These are phyloP conservation scores for Prolemur simus DNA, from an alignment of 2,113 vertebrate genomes.

Conservation along the genomic window DNA sequence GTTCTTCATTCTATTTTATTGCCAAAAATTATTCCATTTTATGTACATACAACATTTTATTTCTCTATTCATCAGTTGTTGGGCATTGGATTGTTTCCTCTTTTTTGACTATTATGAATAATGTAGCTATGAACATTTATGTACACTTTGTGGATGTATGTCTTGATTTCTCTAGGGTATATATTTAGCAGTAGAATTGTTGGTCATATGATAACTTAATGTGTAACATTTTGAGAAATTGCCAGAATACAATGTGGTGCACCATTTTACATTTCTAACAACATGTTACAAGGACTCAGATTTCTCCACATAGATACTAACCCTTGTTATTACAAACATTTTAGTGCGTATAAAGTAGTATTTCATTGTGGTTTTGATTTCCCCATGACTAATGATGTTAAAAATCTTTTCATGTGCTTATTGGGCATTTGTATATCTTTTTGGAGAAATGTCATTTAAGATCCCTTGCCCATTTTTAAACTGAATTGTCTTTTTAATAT, in stretches of 20 bases:
- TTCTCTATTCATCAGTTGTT: background rate
- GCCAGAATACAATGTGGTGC: background rate
- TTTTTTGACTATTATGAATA: background rate
- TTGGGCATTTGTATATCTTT: background rate
- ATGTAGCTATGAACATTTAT: background rate
- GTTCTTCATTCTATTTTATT: background rate
- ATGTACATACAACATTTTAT: background rate
- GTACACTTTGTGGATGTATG: background rate
- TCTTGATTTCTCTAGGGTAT: background rate
- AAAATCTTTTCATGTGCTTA: background rate
- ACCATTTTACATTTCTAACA: background rate
- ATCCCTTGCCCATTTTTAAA: background rate
- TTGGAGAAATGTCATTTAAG: background rate
- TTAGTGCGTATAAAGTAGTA: background rate
- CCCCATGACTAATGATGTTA: background rate
- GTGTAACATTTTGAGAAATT: background rate
- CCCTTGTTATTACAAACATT: background rate
- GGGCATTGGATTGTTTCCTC: background rate
- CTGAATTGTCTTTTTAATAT: background rate
- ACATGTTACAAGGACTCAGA: background rate
- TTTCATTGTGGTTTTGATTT: background rate
- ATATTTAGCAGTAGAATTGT: background rate
- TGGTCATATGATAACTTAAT: background rate
- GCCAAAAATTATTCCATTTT: background rate
- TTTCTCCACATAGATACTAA: background rate